Evolutionary conservation across 2,113 vertebrate genomes (phyloP), one percentile per base, ranked within the genome.

Genomic region (Hippopotamus amphibius): DNA sequence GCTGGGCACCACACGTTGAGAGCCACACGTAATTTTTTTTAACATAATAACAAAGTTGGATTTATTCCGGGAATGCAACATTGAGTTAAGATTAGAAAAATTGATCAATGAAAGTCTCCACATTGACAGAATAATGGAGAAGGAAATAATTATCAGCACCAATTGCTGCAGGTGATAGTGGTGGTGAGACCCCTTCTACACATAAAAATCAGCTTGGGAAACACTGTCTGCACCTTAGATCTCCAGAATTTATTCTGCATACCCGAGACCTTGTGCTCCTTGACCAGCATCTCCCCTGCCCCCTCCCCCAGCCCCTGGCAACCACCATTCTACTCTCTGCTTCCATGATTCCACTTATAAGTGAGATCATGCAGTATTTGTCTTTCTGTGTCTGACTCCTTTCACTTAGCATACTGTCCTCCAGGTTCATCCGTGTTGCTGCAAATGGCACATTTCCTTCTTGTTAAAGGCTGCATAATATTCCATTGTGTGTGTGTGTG

Each of bases 41-140:
- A 46, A 48, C 33, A 14, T 33, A 57, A 37, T 50, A 41, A 12
- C 3, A 9, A 59, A 57, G 37, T 41, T 71, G 55, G 14, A 13
- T 92, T 84, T 84, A 57, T 88, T 71, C 43, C 68, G 84, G 61
- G 24, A 92, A 69, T 21, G 41, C 53, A 71, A 48, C n/a, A 61
- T 16, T 91, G 74, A 61, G 43, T 57, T 82, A 57, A 65, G 19
- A 72, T 41, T 41, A 79, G 76, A 88, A 65, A 79, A 65, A 88
- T 1, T 41, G 53, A n/a, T 30, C 57, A 7, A 1, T 72, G 48
- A 41, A 41, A 66, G 50, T 65, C 57, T 50, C 65, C 21, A 43
- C 37, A 19, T 12, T 37, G 59, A 86, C 46, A 86, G 65, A 81
- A 85, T 3, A 80, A 76, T 68, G 13, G 41, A 83, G 50, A 69